Evolutionary conservation across 2,888 invertebrate species (phyloP), one percentile per base, ranked within the genome.

Genomic region (Zaprionus bogoriensis): DNA sequence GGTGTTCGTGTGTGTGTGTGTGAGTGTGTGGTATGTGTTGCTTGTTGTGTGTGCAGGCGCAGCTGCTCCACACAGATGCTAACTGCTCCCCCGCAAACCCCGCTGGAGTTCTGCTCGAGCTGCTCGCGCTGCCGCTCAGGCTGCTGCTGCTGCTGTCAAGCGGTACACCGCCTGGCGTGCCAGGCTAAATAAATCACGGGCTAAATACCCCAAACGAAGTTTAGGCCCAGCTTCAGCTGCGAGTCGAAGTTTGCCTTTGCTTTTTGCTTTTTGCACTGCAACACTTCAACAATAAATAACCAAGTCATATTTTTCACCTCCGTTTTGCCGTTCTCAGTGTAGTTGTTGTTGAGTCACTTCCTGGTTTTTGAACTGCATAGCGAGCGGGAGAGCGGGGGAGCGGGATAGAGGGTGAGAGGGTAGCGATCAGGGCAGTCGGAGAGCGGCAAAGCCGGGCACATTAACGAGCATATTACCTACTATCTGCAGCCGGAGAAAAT

Each of bases 281-380:
- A 82, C 83, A 81, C 85, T 83, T 77, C 73, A 83, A 83, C 86
- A 83, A 82, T 82, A 82, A 86, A 82, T 80, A 82, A 82, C 86
- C 84, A 77, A 86, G 84, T 82, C 86, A 82, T 82, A 86, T 86
- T 86, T 82, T 83, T 80, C 85, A 80, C 79, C 79, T 84, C 76
- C 67, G 71, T 71, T 71, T 71, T 59, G 67, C 70, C 59, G 74
- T 63, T 73, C 53, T 63, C n/a, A n/a, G 48, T 76, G 58, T 62
- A 58, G 81, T 61, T 83, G 81, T 61, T 85, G 86, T 85, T 82
- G 78, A 83, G 78, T 83, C 82, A 83, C 86, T 83, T 83, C 82
- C 82, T 83, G 87, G 82, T 83, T 86, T 81, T 80, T 86, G 77
- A 83, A 77, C 82, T 80, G 62, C 66, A 46, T 6, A 41, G 17